These are phyloP conservation scores for Deilephila porcellus DNA, from an alignment of 2,888 invertebrate species.

Conservation along the genomic window DNA sequence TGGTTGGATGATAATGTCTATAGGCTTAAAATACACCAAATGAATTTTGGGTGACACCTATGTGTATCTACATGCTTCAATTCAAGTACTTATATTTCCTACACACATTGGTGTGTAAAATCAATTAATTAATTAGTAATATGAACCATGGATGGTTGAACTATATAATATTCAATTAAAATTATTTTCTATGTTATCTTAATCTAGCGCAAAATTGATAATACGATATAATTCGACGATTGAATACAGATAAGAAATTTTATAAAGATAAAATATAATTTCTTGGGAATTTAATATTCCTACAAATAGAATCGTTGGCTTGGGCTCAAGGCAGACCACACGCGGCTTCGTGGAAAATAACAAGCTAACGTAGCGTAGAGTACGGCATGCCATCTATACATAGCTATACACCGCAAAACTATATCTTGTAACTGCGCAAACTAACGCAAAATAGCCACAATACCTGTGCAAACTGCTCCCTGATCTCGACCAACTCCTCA, in stretches of 20 bases:
- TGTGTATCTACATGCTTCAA: no score
- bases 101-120: no score
- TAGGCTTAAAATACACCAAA: no score
- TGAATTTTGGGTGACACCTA: no score
- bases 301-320: neutral
- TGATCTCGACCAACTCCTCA: conserved; percentile 90
- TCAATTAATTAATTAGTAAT: no score
- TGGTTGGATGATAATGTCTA: no score
- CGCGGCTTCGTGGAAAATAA: conserved; percentile 48
- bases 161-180: no score
- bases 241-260: neutral
- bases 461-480: conserved; percentile 91
- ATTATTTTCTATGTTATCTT: no score
- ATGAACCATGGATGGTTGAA: no score
- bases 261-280: neutral
- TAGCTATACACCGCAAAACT: conserved; percentile 11
- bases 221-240: neutral
- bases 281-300: neutral
- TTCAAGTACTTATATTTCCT: no score
- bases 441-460: conserved; percentile 53
- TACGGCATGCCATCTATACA: conserved; percentile 26
- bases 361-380: conserved; percentile 36
- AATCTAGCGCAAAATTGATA: neutral
- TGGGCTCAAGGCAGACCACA: conserved; percentile 49
- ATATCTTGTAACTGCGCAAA: conserved; percentile 22